phyloP scores from a whole-genome alignment of 2,888 invertebrate species.

The Phymatocera aterrima region DNA sequence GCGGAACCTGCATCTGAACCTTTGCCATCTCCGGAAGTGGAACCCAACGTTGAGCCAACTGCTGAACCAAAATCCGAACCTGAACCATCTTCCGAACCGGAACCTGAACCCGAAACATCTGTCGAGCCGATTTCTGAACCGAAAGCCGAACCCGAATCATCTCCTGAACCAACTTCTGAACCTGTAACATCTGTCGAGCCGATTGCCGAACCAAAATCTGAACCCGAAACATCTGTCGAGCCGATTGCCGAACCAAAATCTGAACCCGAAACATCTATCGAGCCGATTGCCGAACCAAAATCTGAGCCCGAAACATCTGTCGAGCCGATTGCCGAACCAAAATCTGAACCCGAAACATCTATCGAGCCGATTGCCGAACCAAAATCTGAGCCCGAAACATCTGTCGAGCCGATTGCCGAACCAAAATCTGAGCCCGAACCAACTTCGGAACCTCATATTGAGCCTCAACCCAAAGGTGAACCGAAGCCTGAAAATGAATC shows the following conservation, averaged over 20 bases:
- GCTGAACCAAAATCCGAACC: slow-evolving; percentile 53
- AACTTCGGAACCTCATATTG: slow-evolving; percentile 50
- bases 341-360: slow-evolving; percentile 54
- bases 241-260: slow-evolving; percentile 63
- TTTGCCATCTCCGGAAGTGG: slow-evolving; percentile 56
- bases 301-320: slow-evolving; percentile 39
- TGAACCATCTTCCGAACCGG: slow-evolving; percentile 55
- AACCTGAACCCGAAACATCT: slow-evolving; percentile 62
- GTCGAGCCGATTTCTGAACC: slow-evolving; percentile 62
- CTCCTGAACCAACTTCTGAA: slow-evolving; percentile 52
- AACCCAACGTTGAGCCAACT: slow-evolving; percentile 56
- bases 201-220: slow-evolving; percentile 65
- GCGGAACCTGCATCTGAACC: slow-evolving; percentile 60
- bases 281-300: slow-evolving; percentile 47
- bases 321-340: slow-evolving; percentile 46
- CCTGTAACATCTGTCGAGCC: slow-evolving; percentile 62
- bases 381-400: slow-evolving; percentile 40
- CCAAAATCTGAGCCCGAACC: slow-evolving; percentile 50
- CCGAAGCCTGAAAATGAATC: slow-evolving; percentile 55
- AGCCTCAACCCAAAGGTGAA: slow-evolving; percentile 54
- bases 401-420: too few species aligned
- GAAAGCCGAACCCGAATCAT: slow-evolving; percentile 53
- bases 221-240: slow-evolving; percentile 66
- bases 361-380: slow-evolving; percentile 46
- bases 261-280: slow-evolving; percentile 56